Percentiles rank a stretch among this genome's conserved stretches.
Evolutionary conservation across 1,140 invertebrate genomes (phyloP).

Genomic region (Scaptomyza graminum): DNA sequence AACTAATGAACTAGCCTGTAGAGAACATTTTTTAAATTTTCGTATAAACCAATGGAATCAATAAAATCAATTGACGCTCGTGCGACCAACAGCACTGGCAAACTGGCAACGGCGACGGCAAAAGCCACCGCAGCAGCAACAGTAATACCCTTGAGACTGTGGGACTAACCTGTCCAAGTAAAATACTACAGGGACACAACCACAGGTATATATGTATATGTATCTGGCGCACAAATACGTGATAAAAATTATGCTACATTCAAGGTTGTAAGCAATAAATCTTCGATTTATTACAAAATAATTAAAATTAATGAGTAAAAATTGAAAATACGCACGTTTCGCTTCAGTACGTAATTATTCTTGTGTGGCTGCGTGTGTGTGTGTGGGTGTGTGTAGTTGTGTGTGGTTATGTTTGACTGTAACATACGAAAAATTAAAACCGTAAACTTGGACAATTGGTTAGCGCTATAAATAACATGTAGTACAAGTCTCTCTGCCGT

Average conservation of each 20-base stretch:
- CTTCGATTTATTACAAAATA: constrained; percentile 81
- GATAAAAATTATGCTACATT: constrained; percentile 76
- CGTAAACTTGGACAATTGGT: constrained; percentile 69
- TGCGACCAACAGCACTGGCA: background rate
- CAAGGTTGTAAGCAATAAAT: constrained; percentile 77
- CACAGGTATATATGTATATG: constrained; percentile 7
- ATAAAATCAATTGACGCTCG: constrained; percentile 7
- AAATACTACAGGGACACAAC: background rate
- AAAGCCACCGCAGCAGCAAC: constrained; percentile 32
- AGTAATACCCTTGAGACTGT: constrained; percentile 30
- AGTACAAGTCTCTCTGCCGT: constrained; percentile 9
- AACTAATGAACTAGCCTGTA: too few species aligned
- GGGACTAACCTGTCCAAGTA: background rate
- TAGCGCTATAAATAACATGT: constrained; percentile 47
- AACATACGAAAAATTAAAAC: constrained; percentile 57
- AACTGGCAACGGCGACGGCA: constrained; percentile 12
- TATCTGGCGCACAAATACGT: constrained; percentile 48
- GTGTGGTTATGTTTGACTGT: constrained; percentile 19
- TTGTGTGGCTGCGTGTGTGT: constrained; percentile 8
- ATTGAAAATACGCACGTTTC: constrained; percentile 78
- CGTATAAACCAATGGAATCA: constrained; percentile 11
- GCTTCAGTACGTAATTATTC: constrained; percentile 27
- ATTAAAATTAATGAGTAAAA: constrained; percentile 81
- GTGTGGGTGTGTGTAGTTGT: constrained; percentile 17
- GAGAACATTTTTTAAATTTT: too few species aligned